Evolutionary conservation across 2,888 invertebrate species (phyloP).

Genomic region (Stomorhina lunata): DNA sequence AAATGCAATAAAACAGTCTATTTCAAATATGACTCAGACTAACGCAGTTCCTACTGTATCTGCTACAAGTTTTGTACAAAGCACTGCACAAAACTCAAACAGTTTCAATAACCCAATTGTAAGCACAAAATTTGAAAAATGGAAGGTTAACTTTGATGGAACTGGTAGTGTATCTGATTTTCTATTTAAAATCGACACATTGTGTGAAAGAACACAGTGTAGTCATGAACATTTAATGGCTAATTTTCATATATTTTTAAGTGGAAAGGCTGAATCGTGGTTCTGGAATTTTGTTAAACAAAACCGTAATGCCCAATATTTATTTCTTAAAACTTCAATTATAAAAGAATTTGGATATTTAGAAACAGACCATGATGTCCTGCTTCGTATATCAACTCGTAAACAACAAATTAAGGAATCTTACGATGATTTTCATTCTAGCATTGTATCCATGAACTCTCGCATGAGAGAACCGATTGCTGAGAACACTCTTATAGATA

Average conservation of each 20-base stretch:
- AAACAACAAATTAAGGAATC: slow-evolving; percentile 13
- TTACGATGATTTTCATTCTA: slow-evolving; percentile 20
- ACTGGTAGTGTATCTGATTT: slow-evolving; percentile 16
- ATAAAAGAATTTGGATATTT: slow-evolving; percentile 29
- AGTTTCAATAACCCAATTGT: background rate
- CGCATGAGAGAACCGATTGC: slow-evolving; percentile 28
- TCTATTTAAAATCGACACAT: slow-evolving; percentile 8
- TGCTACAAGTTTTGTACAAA: background rate
- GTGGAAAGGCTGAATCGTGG: slow-evolving; percentile 33
- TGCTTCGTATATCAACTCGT: slow-evolving; percentile 4
- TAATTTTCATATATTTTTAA: slow-evolving; percentile 10
- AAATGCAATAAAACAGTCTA: background rate
- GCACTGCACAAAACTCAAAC: background rate
- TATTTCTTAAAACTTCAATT: background rate
- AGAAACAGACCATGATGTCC: slow-evolving; percentile 27
- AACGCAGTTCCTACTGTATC: background rate
- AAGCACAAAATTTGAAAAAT: background rate
- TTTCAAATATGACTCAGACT: background rate
- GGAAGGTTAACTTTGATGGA: slow-evolving; percentile 25
- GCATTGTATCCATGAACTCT: slow-evolving; percentile 1
- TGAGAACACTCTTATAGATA: slow-evolving; percentile 1
- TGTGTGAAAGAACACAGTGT: background rate
- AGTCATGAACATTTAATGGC: background rate
- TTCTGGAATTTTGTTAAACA: slow-evolving; percentile 29
- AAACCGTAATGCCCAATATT: background rate